Percentiles rank a stretch among this genome's conserved stretches.
phyloP scores from a whole-genome alignment of 2,113 vertebrate species.

The Otus sunia region DNA sequence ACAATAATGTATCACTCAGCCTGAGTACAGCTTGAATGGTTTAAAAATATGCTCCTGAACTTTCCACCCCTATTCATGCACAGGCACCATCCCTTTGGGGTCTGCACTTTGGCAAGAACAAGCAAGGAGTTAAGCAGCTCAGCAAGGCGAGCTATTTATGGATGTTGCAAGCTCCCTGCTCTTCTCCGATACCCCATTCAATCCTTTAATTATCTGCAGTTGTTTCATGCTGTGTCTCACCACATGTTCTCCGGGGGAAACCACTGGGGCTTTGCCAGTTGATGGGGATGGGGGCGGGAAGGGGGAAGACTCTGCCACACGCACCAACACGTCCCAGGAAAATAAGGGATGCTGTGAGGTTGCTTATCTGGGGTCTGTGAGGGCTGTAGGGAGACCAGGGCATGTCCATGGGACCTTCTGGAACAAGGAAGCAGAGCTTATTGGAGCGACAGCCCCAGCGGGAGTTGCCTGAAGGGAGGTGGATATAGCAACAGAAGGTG shows the following conservation, averaged over 20 bases:
- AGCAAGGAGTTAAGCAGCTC: constrained; percentile 61
- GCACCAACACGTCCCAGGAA: neutral
- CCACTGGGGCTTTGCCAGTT: neutral
- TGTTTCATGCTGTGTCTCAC: constrained; percentile 51
- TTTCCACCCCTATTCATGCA: constrained; percentile 43
- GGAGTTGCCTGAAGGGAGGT: neutral
- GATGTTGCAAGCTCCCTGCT: constrained; percentile 35
- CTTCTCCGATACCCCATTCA: constrained; percentile 22
- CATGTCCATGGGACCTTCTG: neutral
- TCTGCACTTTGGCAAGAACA: constrained; percentile 50
- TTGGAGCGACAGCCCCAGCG: neutral
- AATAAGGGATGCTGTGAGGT: neutral
- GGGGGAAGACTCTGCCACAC: neutral
- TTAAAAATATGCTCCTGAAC: constrained; percentile 55
- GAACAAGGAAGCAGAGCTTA: neutral
- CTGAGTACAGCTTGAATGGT: neutral
- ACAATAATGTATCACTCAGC: constrained; percentile 28
- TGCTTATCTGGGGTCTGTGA: neutral
- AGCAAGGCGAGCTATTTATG: constrained; percentile 56
- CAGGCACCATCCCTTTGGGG: constrained; percentile 55
- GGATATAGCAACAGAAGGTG: neutral
- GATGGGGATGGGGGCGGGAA: neutral
- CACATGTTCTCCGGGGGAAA: neutral
- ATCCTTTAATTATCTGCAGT: constrained; percentile 66
- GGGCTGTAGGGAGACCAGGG: neutral